Evolutionary conservation across 1,140 invertebrate genomes (phyloP).

Genomic region (Brachionus angularis): DNA sequence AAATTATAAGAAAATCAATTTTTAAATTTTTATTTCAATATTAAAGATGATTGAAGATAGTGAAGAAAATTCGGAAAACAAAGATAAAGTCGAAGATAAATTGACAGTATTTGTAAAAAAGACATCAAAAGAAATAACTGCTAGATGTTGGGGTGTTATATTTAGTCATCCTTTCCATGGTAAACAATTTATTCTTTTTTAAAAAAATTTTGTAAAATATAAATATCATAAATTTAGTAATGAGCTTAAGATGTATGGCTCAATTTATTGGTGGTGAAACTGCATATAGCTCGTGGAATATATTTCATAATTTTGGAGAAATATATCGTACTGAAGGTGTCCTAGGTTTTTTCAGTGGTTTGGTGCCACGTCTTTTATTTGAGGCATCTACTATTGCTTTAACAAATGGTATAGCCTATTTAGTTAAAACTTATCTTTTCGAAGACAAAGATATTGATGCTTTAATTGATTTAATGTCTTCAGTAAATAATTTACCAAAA

Average conservation of each 20-base stretch:
- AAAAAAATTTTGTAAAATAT: neutral
- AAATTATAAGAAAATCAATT: neutral
- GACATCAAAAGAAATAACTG: constrained; percentile 10
- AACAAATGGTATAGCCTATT: constrained; percentile 3
- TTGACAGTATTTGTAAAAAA: constrained; percentile 29
- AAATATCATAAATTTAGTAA: neutral
- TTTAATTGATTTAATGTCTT: constrained; percentile 26
- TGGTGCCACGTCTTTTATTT: constrained; percentile 37
- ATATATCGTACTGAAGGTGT: constrained; percentile 31
- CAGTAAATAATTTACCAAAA: neutral
- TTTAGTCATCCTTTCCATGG: constrained; percentile 36
- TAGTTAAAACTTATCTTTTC: constrained; percentile 17
- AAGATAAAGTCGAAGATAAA: constrained; percentile 26
- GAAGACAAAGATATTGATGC: constrained; percentile 27
- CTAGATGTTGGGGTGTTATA: constrained; percentile 28
- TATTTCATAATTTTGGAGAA: constrained; percentile 34
- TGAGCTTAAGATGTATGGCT: constrained; percentile 35
- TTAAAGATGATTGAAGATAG: constrained; percentile 19
- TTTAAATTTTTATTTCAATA: neutral
- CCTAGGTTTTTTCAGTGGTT: constrained; percentile 43
- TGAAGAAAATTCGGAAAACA: neutral
- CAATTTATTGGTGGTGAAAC: constrained; percentile 44
- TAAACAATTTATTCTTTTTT: neutral
- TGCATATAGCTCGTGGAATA: constrained; percentile 35
- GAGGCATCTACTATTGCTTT: constrained; percentile 36